Conservation (phyloP, 2,888 invertebrate species). For the Galerucella calmariensis region DNA sequence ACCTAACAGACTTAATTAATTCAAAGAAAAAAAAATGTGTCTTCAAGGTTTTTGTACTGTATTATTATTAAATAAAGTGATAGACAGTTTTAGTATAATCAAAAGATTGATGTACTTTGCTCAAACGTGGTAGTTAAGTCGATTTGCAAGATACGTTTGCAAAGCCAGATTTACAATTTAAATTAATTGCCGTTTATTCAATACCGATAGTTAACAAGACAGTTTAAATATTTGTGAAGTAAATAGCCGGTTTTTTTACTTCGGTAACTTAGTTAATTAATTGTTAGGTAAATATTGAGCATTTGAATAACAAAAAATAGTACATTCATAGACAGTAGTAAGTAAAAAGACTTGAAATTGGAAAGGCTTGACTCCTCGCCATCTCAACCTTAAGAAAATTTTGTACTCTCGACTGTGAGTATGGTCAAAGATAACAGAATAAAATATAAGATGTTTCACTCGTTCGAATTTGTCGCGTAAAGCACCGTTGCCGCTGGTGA, state of each 20-base stretch:
- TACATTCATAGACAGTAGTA: neutral
- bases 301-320: slow-evolving; percentile 3
- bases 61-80: neutral
- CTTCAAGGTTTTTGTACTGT: neutral
- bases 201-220: slow-evolving; percentile 3
- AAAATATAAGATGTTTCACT: no score
- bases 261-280: neutral
- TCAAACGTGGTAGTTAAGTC: neutral
- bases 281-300: neutral
- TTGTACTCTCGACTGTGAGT: no score
- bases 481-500: no score
- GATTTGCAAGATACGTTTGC: neutral
- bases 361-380: no score
- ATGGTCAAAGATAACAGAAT: no score
- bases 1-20: no score
- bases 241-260: neutral
- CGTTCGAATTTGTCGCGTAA: no score
- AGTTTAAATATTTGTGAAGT: slow-evolving; percentile 3
- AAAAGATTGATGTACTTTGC: neutral
- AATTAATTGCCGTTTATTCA: slow-evolving; percentile 1
- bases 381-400: no score
- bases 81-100: neutral
- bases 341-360: no score
- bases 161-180: neutral
- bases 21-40: neutral